phyloP scores from a whole-genome alignment of 2,797 vertebrate genomes.

The Limnodromus scolopaceus region DNA sequence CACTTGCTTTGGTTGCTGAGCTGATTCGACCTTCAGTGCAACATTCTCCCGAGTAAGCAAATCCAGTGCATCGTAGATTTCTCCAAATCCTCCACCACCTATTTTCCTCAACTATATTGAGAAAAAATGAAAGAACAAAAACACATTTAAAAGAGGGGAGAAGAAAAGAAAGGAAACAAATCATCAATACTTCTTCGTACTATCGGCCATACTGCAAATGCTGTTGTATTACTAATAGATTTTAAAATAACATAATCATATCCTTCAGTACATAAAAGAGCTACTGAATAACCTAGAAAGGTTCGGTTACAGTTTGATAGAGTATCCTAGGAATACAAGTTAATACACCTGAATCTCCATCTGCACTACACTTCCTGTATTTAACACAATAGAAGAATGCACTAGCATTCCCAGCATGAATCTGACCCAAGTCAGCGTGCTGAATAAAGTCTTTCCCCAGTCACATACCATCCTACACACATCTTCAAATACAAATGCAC shows the following conservation, averaged over 20 bases:
- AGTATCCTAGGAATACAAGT: background rate
- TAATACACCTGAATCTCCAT: background rate
- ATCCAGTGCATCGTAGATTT: conserved; percentile 98
- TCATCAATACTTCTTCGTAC: background rate
- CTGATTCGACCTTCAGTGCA: conserved; percentile 97
- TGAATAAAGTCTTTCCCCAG: background rate
- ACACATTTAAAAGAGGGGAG: background rate
- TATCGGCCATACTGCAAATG: background rate
- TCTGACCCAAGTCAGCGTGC: background rate
- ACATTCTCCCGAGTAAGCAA: conserved; percentile 92
- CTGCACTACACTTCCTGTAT: background rate
- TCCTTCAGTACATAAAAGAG: background rate
- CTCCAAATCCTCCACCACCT: conserved; percentile 97
- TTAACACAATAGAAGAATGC: background rate
- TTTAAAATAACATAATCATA: background rate
- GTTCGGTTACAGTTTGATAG: background rate
- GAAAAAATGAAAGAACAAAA: background rate
- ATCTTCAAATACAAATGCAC: background rate
- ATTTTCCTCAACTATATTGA: conserved; percentile 91
- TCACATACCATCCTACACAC: background rate
- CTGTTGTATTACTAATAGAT: background rate
- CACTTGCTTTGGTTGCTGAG: conserved; percentile 98
- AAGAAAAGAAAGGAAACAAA: conserved; percentile 30
- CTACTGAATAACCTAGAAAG: background rate
- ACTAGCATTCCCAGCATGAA: background rate